These are phyloP conservation scores for Cybosia mesomella DNA, from an alignment of 2,888 invertebrate species.

Conservation along the genomic window DNA sequence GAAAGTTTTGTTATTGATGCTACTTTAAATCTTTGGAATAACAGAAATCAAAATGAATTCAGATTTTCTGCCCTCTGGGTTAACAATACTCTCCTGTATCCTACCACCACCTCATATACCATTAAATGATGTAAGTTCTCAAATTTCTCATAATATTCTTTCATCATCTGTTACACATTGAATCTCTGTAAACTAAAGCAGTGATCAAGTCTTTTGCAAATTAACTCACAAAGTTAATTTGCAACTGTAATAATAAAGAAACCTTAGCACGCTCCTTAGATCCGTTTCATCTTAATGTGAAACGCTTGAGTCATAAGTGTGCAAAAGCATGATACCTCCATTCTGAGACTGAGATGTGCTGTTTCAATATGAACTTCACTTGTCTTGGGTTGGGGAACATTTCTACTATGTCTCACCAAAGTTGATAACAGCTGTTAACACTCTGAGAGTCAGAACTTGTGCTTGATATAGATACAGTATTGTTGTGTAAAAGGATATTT, in stretches of 20 bases:
- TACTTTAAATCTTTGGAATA: too few species aligned
- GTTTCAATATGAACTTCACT: conserved; percentile 56
- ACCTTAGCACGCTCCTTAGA: conserved; percentile 83
- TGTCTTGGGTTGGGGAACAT: conserved; percentile 82
- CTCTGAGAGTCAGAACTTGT: too few species aligned
- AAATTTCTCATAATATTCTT: too few species aligned
- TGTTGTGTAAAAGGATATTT: too few species aligned
- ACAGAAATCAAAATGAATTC: too few species aligned
- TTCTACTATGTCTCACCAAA: conserved; percentile 25
- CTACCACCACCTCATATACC: too few species aligned
- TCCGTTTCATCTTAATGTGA: conserved; percentile 82
- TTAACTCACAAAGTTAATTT: not conserved
- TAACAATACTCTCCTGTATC: too few species aligned
- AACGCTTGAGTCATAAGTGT: conserved; percentile 87
- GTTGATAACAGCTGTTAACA: not conserved
- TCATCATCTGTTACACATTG: not conserved
- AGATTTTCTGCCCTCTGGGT: too few species aligned
- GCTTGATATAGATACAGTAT: too few species aligned
- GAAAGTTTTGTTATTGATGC: too few species aligned
- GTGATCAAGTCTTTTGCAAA: not conserved
- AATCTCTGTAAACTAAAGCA: not conserved
- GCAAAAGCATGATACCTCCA: conserved; percentile 82
- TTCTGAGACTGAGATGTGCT: conserved; percentile 72
- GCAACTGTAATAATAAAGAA: not conserved
- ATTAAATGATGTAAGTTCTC: too few species aligned